These are phyloP conservation scores for Iselma pallidipennis DNA, from an alignment of 2,888 invertebrate species.

Conservation along the genomic window DNA sequence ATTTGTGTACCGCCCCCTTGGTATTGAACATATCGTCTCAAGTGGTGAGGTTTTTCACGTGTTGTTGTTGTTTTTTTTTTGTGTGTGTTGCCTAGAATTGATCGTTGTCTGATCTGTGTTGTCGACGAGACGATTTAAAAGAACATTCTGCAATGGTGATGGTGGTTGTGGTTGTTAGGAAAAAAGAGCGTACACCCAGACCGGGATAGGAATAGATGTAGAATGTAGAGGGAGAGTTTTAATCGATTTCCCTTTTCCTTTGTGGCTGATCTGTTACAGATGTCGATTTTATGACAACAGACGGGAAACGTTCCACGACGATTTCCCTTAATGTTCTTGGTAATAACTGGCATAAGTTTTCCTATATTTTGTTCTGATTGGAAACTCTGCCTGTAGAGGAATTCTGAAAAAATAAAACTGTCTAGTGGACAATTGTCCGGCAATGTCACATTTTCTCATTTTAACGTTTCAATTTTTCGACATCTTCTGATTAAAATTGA, in stretches of 20 bases:
- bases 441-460: too few relatives aligned
- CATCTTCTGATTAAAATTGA: too few relatives aligned
- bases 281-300: conserved; percentile 51
- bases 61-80: neutral
- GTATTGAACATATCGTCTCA: too few relatives aligned
- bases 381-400: too few relatives aligned
- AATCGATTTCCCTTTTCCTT: conserved; percentile 49
- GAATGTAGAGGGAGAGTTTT: conserved; percentile 33
- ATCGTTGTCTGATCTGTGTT: neutral
- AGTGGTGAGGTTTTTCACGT: too few relatives aligned
- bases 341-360: conserved; percentile 41
- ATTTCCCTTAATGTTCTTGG: conserved; percentile 44
- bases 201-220: conserved; percentile 5
- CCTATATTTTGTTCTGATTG: neutral
- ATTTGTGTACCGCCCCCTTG: too few relatives aligned
- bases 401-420: too few relatives aligned
- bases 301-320: conserved; percentile 6
- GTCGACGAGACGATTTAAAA: neutral
- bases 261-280: conserved; percentile 53
- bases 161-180: neutral
- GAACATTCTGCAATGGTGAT: neutral
- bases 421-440: too few relatives aligned
- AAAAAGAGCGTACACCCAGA: neutral
- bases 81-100: neutral
- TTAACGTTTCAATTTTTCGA: too few relatives aligned